Percentiles rank a stretch among this genome's conserved stretches.
phyloP scores from a whole-genome alignment of 1,140 invertebrate species.

The Luehdorfia chinensis region DNA sequence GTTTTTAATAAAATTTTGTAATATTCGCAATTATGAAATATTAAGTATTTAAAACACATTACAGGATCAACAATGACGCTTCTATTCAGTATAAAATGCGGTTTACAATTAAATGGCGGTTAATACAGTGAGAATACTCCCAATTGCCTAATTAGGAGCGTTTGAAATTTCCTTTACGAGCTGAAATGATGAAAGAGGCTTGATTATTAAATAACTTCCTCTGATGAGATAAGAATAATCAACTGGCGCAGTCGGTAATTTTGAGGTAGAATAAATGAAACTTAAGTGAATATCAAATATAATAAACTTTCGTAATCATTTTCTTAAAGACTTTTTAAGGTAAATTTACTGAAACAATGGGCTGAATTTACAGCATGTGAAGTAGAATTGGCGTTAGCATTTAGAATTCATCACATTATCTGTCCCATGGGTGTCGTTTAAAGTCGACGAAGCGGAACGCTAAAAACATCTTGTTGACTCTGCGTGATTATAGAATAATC shows the following conservation, averaged over 20 bases:
- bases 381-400: no score
- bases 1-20: no score
- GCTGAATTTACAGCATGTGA: no score
- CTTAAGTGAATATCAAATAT: constrained; percentile 12
- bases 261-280: constrained; percentile 14
- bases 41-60: no score
- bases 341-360: constrained; percentile 2
- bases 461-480: no score
- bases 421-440: no score
- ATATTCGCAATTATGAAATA: no score
- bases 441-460: no score
- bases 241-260: constrained; percentile 6
- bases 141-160: constrained; percentile 18
- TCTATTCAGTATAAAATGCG: constrained; percentile 7
- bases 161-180: constrained; percentile 17
- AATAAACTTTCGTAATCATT: constrained; percentile 10
- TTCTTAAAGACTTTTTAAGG: constrained; percentile 9
- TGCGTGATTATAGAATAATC: no score
- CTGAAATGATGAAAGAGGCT: constrained; percentile 14
- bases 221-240: constrained; percentile 15
- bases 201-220: constrained; percentile 16
- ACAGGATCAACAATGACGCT: neutral
- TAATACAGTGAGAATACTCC: constrained; percentile 11
- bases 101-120: constrained; percentile 13
- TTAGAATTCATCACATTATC: no score